Conservation (phyloP, 2,888 invertebrate species). For the Sarcophaga rosellei region DNA sequence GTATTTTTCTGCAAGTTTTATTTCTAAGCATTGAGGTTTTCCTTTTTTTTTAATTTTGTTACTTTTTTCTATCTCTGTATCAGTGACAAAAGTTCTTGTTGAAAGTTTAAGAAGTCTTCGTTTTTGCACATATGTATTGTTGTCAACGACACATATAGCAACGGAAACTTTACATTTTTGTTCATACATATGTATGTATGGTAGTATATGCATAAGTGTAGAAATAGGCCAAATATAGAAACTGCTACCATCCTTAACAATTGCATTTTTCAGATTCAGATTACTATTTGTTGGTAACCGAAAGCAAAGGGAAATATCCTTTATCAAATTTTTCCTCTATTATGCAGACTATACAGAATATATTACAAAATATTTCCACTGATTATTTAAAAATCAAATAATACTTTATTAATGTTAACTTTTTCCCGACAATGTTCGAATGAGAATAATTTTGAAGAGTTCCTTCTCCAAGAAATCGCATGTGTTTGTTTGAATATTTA, state of each 20-base stretch:
- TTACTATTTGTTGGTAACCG: no score
- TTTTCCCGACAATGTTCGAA: no score
- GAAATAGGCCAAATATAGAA: neutral
- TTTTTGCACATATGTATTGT: constrained; percentile 49
- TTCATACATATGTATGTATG: neutral
- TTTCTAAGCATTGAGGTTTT: constrained; percentile 39
- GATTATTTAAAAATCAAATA: no score
- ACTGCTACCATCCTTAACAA: neutral
- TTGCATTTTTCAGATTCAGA: neutral
- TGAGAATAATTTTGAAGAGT: neutral
- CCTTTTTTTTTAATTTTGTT: constrained; percentile 23
- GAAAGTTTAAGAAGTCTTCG: constrained; percentile 35
- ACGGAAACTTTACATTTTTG: neutral
- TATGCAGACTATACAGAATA: no score
- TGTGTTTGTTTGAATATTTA: constrained; percentile 13
- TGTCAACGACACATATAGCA: constrained; percentile 32
- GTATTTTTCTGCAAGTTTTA: constrained; percentile 42
- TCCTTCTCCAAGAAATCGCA: neutral
- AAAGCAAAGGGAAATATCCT: no score
- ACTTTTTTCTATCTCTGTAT: constrained; percentile 8
- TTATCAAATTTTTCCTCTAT: no score
- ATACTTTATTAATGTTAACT: no score
- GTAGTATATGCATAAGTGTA: neutral
- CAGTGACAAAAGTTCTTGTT: constrained; percentile 38
- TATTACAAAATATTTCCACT: no score